A percentile compares a stretch with the other conserved stretches of the same genome.
Evolutionary conservation across 23 tunicate species (phyloP).

Genomic region (Ascidia mentula): DNA sequence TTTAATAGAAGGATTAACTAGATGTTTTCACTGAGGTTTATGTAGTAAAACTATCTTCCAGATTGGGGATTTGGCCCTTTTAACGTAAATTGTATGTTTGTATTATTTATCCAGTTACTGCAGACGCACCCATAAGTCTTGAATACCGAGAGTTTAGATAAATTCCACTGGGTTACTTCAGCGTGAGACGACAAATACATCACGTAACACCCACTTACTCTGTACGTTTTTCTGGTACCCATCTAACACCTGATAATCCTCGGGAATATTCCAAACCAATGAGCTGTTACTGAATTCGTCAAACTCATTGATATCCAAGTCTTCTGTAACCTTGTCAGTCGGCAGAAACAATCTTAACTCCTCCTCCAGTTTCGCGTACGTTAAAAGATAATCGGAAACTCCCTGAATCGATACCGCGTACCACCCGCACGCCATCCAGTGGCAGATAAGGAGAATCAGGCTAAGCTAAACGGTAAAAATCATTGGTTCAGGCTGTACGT

Average conservation of each 20-base stretch:
- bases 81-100: no score
- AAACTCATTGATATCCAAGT: neutral
- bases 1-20: no score
- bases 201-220: neutral
- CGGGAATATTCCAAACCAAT: neutral
- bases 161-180: no score
- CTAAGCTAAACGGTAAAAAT: constrained; percentile 22
- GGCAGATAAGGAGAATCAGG: constrained; percentile 58
- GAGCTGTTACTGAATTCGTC: neutral
- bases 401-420: constrained; percentile 41
- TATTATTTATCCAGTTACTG: no score
- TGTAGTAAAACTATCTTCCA: no score
- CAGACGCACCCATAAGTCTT: no score
- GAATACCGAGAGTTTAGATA: no score
- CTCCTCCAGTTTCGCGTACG: neutral
- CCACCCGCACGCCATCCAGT: constrained; percentile 95
- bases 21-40: no score
- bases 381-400: constrained; percentile 8
- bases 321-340: neutral
- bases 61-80: no score
- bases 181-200: neutral
- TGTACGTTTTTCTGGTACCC: neutral
- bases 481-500: no score
- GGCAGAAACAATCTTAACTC: neutral
- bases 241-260: neutral